These are phyloP conservation scores for Phoenicopterus ruber DNA, from an alignment of 2,113 vertebrate species.

Conservation along the genomic window DNA sequence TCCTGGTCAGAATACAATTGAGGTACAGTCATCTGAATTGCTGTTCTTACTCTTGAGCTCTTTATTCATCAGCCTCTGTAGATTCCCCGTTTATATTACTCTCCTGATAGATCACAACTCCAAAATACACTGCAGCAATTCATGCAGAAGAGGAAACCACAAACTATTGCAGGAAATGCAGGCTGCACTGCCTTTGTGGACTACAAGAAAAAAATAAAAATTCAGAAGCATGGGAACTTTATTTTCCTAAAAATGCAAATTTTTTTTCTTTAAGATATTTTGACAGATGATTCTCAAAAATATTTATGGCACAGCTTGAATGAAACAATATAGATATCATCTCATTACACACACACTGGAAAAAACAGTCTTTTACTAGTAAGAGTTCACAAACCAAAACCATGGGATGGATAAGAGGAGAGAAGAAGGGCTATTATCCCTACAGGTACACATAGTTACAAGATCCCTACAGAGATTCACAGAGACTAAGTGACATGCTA, in stretches of 20 bases:
- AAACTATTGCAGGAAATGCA: background rate
- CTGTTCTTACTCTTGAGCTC: background rate
- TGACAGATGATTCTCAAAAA: background rate
- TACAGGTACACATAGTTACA: background rate
- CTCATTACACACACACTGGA: background rate
- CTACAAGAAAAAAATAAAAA: too few relatives aligned
- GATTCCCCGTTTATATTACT: background rate
- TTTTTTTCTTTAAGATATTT: background rate
- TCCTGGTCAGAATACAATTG: background rate
- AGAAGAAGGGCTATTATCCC: conserved; percentile 14
- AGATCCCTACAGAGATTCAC: background rate
- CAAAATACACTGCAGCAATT: background rate
- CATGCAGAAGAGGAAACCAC: background rate
- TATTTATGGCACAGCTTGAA: conserved; percentile 25
- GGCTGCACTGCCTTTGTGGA: background rate
- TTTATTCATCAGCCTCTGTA: background rate
- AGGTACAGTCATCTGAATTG: background rate
- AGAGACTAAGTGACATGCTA: background rate
- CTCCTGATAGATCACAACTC: background rate
- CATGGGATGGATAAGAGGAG: background rate
- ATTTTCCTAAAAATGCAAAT: background rate
- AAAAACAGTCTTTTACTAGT: background rate
- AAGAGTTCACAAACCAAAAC: conserved; percentile 10
- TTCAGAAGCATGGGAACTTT: background rate
- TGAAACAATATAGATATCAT: background rate